Conservation (phyloP, 2,797 vertebrate genomes). For the Poliocrania exsul region DNA sequence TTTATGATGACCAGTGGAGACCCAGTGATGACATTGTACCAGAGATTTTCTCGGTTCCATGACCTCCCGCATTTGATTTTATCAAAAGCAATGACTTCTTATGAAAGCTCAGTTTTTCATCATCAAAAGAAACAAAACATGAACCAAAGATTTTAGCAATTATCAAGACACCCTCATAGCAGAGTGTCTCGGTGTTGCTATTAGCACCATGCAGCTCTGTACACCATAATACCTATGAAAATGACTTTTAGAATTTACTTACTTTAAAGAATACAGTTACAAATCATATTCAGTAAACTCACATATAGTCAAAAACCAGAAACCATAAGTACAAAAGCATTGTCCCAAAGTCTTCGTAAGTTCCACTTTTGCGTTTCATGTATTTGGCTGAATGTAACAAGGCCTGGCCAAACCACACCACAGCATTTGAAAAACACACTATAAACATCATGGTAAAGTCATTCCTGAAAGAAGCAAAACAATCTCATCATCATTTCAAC, state of each 20-base stretch:
- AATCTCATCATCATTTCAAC: background rate
- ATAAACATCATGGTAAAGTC: background rate
- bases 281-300: background rate
- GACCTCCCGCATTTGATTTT: background rate
- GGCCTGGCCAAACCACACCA: background rate
- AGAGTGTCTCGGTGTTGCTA: background rate
- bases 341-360: background rate
- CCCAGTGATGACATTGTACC: background rate
- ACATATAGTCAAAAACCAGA: background rate
- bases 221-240: accelerated
- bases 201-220: background rate
- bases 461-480: constrained; percentile 35
- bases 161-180: background rate
- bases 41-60: background rate
- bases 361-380: background rate
- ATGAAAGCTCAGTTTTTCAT: background rate
- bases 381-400: background rate
- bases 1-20: background rate
- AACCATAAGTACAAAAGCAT: background rate
- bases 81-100: background rate
- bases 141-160: background rate
- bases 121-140: background rate
- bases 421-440: constrained; percentile 14
- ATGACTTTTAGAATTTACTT: background rate
- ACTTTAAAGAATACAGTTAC: background rate